These are phyloP conservation scores for Tor tambroides DNA, from an alignment of 2,113 vertebrate species.

Conservation along the genomic window DNA sequence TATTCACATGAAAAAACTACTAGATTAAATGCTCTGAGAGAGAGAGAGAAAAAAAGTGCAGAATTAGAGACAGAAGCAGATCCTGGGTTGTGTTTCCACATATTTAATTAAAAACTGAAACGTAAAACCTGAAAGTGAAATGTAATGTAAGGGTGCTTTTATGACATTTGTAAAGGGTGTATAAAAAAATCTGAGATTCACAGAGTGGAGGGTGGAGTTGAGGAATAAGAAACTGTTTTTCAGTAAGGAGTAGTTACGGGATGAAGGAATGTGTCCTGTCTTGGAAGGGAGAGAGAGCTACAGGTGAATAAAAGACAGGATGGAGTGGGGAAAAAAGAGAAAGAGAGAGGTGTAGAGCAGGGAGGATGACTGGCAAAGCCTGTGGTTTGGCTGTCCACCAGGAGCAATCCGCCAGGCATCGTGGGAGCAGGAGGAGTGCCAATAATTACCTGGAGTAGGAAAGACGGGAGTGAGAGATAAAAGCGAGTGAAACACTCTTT, in stretches of 20 bases:
- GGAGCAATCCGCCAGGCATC: constrained; percentile 24
- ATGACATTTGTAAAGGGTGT: background rate
- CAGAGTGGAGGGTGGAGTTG: constrained; percentile 27
- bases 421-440: constrained; percentile 42
- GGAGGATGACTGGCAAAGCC: constrained; percentile 40
- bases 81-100: background rate
- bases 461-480: constrained; percentile 12
- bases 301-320: constrained; percentile 19
- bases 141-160: background rate
- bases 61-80: background rate
- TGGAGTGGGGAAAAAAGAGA: background rate
- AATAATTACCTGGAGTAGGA: constrained; percentile 25
- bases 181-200: background rate
- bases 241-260: constrained; percentile 15
- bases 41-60: background rate
- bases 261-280: background rate
- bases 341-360: background rate
- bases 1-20: background rate
- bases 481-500: constrained; percentile 17
- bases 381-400: constrained; percentile 39
- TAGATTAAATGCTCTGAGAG: background rate
- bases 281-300: background rate
- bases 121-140: background rate
- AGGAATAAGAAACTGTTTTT: constrained; percentile 54
- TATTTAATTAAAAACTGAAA: constrained; percentile 12